Conservation (phyloP, 1,140 invertebrate genomes). For the Apis cerana region DNA sequence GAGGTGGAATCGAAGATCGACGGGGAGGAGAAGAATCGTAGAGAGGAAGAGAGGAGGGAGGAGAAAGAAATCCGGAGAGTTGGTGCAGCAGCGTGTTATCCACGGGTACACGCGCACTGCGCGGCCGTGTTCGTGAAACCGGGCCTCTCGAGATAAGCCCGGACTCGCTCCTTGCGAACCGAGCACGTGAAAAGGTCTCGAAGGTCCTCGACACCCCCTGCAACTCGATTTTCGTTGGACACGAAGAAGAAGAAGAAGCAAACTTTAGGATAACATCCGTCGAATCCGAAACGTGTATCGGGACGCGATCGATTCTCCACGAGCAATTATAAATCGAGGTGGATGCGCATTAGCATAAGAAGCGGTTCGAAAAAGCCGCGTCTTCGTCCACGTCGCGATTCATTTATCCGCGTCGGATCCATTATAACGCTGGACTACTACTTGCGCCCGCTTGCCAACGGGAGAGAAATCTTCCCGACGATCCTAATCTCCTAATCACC, state of each 20-base stretch:
- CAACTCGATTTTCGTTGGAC: constrained; percentile 51
- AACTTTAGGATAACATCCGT: not conserved
- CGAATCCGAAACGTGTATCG: not conserved
- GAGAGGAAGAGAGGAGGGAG: not conserved
- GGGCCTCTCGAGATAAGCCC: constrained; percentile 65
- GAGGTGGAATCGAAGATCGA: not conserved
- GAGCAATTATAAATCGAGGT: constrained; percentile 8
- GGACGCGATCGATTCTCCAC: not conserved
- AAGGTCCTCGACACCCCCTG: constrained; percentile 57
- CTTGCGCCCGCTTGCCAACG: not conserved
- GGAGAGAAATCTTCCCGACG: not conserved
- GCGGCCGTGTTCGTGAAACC: constrained; percentile 67
- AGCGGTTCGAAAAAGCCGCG: not conserved
- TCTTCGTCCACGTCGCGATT: not conserved
- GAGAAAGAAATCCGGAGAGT: constrained; percentile 21
- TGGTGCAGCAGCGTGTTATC: constrained; percentile 57
- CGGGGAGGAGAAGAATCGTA: not conserved
- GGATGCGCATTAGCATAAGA: not conserved
- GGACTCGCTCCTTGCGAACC: constrained; percentile 61
- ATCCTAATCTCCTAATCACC: constrained; percentile 1
- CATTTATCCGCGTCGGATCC: constrained; percentile 24
- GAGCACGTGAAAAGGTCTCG: constrained; percentile 65
- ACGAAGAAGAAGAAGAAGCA: not conserved
- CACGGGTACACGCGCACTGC: constrained; percentile 44
- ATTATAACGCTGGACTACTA: constrained; percentile 22